Conservation (phyloP, 2,888 invertebrate species). For the Archaeoteleia sp. region DNA sequence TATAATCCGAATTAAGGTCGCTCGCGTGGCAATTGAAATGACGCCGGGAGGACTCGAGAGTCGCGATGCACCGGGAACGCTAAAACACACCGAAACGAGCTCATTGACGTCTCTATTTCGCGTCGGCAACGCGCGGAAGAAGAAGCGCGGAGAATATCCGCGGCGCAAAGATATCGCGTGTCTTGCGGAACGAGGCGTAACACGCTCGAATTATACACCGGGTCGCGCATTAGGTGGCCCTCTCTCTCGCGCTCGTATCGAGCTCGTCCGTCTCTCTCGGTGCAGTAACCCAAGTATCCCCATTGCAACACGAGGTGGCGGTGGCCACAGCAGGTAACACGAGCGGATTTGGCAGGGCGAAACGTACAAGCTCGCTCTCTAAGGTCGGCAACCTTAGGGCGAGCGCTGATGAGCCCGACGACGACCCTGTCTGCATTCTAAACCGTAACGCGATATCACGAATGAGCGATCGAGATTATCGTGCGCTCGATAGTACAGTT, state of each 20-base stretch:
- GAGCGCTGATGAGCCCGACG: constrained; percentile 41
- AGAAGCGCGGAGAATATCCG: constrained; percentile 30
- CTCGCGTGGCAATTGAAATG: constrained; percentile 45
- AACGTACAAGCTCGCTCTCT: constrained; percentile 38
- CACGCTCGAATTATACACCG: constrained; percentile 63
- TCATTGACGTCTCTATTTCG: constrained; percentile 43
- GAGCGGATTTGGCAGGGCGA: constrained; percentile 60
- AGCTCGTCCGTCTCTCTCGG: no score
- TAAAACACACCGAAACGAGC: constrained; percentile 15
- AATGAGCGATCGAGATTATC: constrained; percentile 43
- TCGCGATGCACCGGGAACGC: no score
- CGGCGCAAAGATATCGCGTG: constrained; percentile 59
- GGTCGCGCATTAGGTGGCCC: constrained; percentile 45
- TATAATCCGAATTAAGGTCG: constrained; percentile 17
- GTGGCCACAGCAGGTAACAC: constrained; percentile 55
- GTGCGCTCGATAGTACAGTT: constrained; percentile 33
- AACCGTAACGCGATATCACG: constrained; percentile 48
- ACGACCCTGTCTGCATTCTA: constrained; percentile 48
- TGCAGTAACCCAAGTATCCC: constrained; percentile 48
- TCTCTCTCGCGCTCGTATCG: no score
- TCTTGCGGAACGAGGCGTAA: constrained; percentile 58
- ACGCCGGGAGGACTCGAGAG: no score
- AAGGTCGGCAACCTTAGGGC: constrained; percentile 52
- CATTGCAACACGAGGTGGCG: constrained; percentile 39
- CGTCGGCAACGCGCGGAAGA: constrained; percentile 34